Evolutionary conservation across 2,888 invertebrate species (phyloP), one percentile per base, ranked within the genome.

Genomic region (Cloeon dipterum): DNA sequence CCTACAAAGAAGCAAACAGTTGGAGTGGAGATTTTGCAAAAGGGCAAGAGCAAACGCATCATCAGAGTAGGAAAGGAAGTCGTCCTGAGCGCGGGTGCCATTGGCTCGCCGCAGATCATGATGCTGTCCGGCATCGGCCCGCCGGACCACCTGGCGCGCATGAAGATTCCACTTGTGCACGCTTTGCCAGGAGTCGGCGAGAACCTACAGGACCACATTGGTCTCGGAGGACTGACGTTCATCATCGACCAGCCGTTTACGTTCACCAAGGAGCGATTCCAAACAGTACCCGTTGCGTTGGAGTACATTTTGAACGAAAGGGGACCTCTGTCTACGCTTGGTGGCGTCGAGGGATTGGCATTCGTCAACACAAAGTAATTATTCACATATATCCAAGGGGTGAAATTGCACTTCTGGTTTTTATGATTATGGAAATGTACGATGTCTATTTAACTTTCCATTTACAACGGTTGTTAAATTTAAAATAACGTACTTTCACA

Each of bases 151-250:
- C 46, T 63, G 8, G 36, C 63, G 42, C 68, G 78, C 44, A 63
- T 76, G 8, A 76, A 75, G 1, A 65, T 85, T 34, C 68, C 72
- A 8, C 67, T 82, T 26, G 62, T 86, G 3, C 70, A 70, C 21
- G 70, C 83, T 55, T 65, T 74, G 23, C 81, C 82, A 1, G 83
- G 83, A 17, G 49, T 51, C 19, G 83, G 82, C 2, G 68, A 78
- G 47, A 81, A 86, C 51, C 59, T 88, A 35, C 86, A 88, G 53
- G 86, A 88, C 50, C 86, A 88, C 52, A 78, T 86, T 1, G 85
- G 83, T 0, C 57, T 85, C 2, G 85, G 85, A 2, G 85, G 85
- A 0, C 55, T 85, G 2, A 83, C 83, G 3, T 86, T 85, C 49
- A 59, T 82, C 2, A 65, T 86, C 0, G 74, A 85, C 52, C 74